Base-by-base conservation (phyloP, 2,113 vertebrate species). In the Cynocephalus volans region DNA sequence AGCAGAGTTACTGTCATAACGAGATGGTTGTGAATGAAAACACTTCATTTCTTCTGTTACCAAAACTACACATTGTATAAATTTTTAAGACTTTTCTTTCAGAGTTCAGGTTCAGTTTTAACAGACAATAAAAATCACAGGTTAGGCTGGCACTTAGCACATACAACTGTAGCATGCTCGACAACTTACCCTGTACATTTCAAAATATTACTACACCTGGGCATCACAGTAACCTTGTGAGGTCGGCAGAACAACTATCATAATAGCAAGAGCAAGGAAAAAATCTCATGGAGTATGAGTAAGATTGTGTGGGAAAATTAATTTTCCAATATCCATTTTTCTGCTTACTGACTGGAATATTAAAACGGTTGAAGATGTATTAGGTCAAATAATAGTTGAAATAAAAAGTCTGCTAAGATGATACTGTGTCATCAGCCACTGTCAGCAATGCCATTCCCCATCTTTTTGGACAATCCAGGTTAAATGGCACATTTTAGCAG, bases 371-470 rank as follows among this genome's bases (percentile, higher is more conserved):
- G 33, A 72, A 79, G 75, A 81, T 31, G 48, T 33, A 73, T 28
- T 52, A 76, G 28, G n/a, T 88, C 81, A 93, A 87, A 81, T 76
- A 88, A 56, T 77, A 92, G 87, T 88, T 81, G 76, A 77, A 97
- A 72, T 65, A 10, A n/a, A 72, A 84, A 75, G 24, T n/a, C 41
- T 64, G 41, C 65, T 52, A 21, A 80, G 33, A 80, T 21, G 21
- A 36, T 24, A 48, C 73, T 65, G 33, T 18, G 56, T 8, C 21
- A 85, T 60, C 72, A 52, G 19, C 48, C 31, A 50, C 19, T 65
- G 77, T 21, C 62, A 83, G 73, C 85, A 93, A 65, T 86, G n/a
- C 85, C 72, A 3, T 72, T 62, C 23, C 28, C 31, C 26, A 70
- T 62, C 62, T 88, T 93, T 72, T 8, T 60, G 88, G 31, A 67